Conservation (phyloP, 2,888 invertebrate species). For the Bembecia ichneumoniformis region DNA sequence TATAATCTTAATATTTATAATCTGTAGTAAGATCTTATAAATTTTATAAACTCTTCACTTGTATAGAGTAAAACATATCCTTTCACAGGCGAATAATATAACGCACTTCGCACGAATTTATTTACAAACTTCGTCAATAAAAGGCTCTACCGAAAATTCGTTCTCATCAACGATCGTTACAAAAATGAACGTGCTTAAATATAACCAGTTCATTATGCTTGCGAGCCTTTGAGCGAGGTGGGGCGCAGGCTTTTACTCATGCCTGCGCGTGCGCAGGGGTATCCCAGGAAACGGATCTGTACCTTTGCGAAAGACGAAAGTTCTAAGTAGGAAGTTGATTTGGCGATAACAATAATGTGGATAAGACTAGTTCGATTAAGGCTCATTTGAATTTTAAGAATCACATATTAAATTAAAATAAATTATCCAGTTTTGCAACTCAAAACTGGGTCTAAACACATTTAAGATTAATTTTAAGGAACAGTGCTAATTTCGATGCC, state of each 20-base stretch:
- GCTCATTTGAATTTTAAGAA: background rate
- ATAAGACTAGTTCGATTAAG: slow-evolving; percentile 6
- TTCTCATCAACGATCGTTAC: slow-evolving; percentile 43
- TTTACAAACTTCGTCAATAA: background rate
- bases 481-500: too few relatives aligned
- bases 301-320: slow-evolving; percentile 53
- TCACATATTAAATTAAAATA: too few relatives aligned
- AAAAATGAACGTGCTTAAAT: slow-evolving; percentile 58
- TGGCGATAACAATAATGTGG: slow-evolving; percentile 8
- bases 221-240: slow-evolving; percentile 27
- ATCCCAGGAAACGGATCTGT: slow-evolving; percentile 56
- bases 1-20: too few relatives aligned
- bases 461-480: too few relatives aligned
- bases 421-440: background rate
- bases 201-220: slow-evolving; percentile 41
- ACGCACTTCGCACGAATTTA: too few relatives aligned
- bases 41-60: too few relatives aligned
- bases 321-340: slow-evolving; percentile 53
- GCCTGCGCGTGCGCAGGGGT: slow-evolving; percentile 29
- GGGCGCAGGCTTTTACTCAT: slow-evolving; percentile 28
- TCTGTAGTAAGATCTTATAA: too few relatives aligned
- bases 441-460: too few relatives aligned
- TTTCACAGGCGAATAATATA: too few relatives aligned
- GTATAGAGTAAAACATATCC: too few relatives aligned
- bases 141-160: slow-evolving; percentile 23